Conservation (phyloP, 2,113 vertebrate species). For the Urocolius indicus region DNA sequence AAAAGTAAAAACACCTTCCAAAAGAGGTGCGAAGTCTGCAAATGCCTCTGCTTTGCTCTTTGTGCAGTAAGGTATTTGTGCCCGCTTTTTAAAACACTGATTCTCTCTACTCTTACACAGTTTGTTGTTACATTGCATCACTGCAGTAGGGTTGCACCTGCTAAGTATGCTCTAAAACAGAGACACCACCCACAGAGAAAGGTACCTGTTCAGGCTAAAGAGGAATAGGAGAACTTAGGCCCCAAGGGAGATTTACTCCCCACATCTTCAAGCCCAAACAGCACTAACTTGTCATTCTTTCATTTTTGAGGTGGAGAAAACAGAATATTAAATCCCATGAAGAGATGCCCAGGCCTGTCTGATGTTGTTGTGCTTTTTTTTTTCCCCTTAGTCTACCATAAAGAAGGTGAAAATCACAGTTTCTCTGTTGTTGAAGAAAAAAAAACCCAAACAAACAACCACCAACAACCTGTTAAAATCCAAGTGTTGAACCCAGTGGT, state of each 20-base stretch:
- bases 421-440: neutral
- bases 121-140: neutral
- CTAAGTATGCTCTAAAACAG: neutral
- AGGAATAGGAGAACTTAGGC: neutral
- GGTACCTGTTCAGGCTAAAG: neutral
- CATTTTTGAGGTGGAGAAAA: neutral
- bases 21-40: neutral
- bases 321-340: neutral
- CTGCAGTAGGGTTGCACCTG: neutral
- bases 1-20: neutral
- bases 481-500: neutral
- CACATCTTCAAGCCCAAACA: constrained; percentile 11
- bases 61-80: neutral
- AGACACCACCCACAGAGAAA: neutral
- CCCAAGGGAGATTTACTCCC: neutral
- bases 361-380: neutral
- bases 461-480: neutral
- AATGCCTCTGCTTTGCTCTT: neutral
- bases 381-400: neutral
- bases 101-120: neutral
- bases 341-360: neutral
- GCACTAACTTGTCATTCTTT: neutral
- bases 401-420: neutral
- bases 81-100: neutral
- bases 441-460: neutral